A percentile compares a stretch with the other conserved stretches of the same genome.
phyloP scores from a whole-genome alignment of 2,888 invertebrate species.

The Caenorhabditis sp. region DNA sequence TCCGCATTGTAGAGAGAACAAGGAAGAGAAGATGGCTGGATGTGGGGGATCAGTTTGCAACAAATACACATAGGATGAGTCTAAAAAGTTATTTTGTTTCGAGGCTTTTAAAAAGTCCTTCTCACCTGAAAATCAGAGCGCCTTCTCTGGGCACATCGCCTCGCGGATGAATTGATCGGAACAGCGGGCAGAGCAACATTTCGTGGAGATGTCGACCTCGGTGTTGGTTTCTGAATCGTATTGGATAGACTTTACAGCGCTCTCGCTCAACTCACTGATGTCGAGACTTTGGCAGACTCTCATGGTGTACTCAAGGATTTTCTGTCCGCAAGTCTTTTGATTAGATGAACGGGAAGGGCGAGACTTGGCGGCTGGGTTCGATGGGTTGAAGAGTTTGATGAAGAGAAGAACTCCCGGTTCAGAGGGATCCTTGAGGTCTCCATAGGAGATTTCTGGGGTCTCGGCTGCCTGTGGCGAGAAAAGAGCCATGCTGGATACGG shows the following conservation, averaged over 20 bases:
- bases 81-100: not conserved
- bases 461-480: not conserved
- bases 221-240: not conserved
- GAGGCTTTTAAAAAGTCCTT: not conserved
- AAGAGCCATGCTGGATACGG: not conserved
- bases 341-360: conserved; percentile 6
- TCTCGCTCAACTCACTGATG: not conserved
- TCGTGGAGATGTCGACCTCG: conserved; percentile 4
- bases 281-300: not conserved
- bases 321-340: conserved; percentile 26
- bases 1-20: no score
- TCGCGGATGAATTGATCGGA: conserved; percentile 6
- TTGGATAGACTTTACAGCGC: not conserved
- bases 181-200: not conserved
- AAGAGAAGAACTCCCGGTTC: not conserved
- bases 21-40: no score
- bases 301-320: conserved; percentile 12
- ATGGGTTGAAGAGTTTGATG: conserved; percentile 20
- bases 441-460: not conserved
- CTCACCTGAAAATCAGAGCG: not conserved
- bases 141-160: conserved; percentile 5
- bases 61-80: no score
- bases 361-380: conserved; percentile 4
- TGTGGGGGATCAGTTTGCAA: no score
- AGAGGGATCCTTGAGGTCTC: not conserved